These are phyloP conservation scores for Gallinago media DNA, from an alignment of 2,113 vertebrate species.

Conservation along the genomic window DNA sequence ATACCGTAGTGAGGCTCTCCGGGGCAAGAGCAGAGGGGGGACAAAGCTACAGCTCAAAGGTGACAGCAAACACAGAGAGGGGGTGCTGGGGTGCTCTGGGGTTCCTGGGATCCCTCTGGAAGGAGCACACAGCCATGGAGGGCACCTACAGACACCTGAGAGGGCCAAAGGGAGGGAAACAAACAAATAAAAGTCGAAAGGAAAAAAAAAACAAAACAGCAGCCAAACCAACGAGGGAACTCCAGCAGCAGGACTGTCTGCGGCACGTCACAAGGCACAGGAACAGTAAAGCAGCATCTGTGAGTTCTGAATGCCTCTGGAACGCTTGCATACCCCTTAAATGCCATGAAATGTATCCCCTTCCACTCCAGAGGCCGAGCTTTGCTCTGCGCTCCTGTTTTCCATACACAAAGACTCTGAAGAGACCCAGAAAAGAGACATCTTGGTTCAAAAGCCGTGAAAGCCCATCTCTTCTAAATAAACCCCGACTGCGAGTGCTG, in stretches of 20 bases:
- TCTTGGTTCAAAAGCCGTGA: background rate
- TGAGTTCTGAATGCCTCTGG: rapidly evolving
- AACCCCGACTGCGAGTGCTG: rapidly evolving
- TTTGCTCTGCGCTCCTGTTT: background rate
- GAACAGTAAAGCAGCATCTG: background rate
- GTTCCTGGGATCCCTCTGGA: background rate
- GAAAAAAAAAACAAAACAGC: background rate
- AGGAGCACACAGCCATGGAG: background rate
- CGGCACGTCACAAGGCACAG: background rate
- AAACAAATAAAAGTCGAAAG: background rate
- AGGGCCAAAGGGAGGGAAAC: background rate
- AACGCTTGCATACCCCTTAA: rapidly evolving
- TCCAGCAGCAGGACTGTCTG: rapidly evolving
- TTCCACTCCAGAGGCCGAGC: background rate
- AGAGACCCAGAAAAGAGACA: background rate
- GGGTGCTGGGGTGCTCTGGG: background rate
- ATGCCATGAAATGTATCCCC: background rate
- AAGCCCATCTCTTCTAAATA: background rate
- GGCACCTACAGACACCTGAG: background rate
- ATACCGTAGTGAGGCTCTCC: background rate
- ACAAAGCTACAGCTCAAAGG: background rate
- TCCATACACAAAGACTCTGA: background rate
- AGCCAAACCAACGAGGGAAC: background rate
- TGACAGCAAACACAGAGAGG: background rate
- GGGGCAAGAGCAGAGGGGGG: background rate